Evolutionary conservation across 2,888 invertebrate genomes (phyloP), one percentile per base, ranked within the genome.

Genomic region (Amiota minor): DNA sequence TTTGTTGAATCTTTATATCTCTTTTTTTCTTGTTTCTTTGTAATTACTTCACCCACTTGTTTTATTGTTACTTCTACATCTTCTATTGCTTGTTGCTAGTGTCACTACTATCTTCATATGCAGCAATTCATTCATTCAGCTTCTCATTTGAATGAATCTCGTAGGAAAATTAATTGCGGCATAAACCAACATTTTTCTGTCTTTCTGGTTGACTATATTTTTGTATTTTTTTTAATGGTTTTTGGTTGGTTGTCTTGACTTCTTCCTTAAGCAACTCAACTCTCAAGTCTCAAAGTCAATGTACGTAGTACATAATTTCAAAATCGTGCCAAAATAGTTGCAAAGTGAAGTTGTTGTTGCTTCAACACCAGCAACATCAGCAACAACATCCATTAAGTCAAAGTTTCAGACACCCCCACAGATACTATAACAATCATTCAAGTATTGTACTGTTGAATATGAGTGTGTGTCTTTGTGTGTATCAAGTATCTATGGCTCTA

Each of bases 271-370:
- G 11, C n/a, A 16, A 6, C 16, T 20, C 10, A 9, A 0, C 6
- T 20, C 20, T 20, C 20, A 20, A 12, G 59, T 9, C 85, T 79
- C 77, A 50, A 68, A 83, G 83, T 83, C 83, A 83, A 83, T 83
- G 83, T 82, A 83, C 83, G 85, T 83, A 83, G 83, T 83, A 85
- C 83, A 83, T 83, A 83, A 83, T 83, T 83, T 82, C 83, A 83
- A 83, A 83, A 83, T 83, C 83, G 83, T 83, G 83, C 83, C 83
- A 83, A 83, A 82, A 83, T 83, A 82, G 82, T 79, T 84, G 79
- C 80, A 78, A 78, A 56, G 79, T 81, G 73, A 81, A 79, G 78
- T 79, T 79, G 62, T 18, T n/a, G n/a, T 45, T 64, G 64, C 45
- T 46, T 10, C 75, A 59, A 50, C 69, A 46, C 55, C 20, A 77